Conservation (phyloP, 2,113 vertebrate genomes). For the Atractosteus spatula region DNA sequence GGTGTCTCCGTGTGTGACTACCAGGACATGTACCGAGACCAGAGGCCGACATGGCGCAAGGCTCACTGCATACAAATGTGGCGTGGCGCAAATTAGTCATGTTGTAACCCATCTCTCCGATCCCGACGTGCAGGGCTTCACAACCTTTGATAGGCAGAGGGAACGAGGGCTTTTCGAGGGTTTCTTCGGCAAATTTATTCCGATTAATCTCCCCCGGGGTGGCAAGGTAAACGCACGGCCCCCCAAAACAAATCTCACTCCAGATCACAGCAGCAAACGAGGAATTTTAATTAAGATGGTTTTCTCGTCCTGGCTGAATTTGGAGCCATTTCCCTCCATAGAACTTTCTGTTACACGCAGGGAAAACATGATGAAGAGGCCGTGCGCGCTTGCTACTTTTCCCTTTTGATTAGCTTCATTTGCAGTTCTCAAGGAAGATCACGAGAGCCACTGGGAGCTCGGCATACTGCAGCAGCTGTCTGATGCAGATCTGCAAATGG, state of each 20-base stretch:
- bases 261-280: constrained; percentile 63
- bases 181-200: constrained; percentile 28
- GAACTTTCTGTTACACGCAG: not conserved
- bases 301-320: constrained; percentile 54
- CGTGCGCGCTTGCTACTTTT: no score
- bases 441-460: no score
- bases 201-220: constrained; percentile 42
- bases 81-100: not conserved
- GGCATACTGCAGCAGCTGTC: no score
- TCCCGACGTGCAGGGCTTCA: constrained; percentile 13
- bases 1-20: constrained; percentile 56
- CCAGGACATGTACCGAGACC: constrained; percentile 27
- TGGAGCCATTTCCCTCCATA: not conserved
- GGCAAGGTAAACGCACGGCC: constrained; percentile 34
- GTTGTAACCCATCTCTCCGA: not conserved
- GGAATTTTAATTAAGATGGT: constrained; percentile 61
- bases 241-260: constrained; percentile 48
- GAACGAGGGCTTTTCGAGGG: not conserved
- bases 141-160: constrained; percentile 10
- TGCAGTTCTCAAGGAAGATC: no score
- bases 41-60: not conserved
- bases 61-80: constrained; percentile 1
- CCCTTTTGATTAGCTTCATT: no score
- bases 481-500: no score
- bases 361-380: no score